Evolutionary conservation across 2,797 vertebrate genomes (phyloP).

Genomic region (Halcyon leucocephala): DNA sequence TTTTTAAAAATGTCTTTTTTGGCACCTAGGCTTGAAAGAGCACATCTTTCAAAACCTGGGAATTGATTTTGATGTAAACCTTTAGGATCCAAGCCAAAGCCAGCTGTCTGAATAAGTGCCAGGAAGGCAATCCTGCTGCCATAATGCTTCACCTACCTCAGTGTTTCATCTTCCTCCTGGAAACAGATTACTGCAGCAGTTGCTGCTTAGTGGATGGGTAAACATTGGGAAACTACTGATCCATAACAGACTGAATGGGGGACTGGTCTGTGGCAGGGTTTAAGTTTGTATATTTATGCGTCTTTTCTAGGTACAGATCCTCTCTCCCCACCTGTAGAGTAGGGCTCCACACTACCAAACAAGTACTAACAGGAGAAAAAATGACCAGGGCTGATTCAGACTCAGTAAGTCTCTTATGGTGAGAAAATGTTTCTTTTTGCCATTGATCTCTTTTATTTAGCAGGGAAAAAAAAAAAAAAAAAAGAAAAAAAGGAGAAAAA

Average conservation of each 20-base stretch:
- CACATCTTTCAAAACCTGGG: background rate
- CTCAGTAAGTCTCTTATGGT: fast-evolving
- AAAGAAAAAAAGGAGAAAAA: too few relatives aligned
- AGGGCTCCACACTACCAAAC: background rate
- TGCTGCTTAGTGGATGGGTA: background rate
- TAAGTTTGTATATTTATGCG: background rate
- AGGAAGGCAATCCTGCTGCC: background rate
- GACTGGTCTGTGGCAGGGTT: background rate
- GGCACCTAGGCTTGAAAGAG: background rate
- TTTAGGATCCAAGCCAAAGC: background rate
- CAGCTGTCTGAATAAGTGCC: background rate
- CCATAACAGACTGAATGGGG: fast-evolving
- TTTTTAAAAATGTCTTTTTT: background rate
- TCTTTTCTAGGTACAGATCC: background rate
- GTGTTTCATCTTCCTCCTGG: background rate
- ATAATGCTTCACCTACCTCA: background rate
- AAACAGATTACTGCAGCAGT: background rate
- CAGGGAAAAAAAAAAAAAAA: too few relatives aligned
- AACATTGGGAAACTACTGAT: background rate
- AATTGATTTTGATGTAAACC: background rate
- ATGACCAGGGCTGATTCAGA: fast-evolving
- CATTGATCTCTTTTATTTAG: background rate
- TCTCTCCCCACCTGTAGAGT: background rate
- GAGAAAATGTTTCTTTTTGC: background rate
- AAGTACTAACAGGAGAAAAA: background rate